Evolutionary conservation across 2,888 invertebrate genomes (phyloP).

Genomic region (Drosophila algonquin): DNA sequence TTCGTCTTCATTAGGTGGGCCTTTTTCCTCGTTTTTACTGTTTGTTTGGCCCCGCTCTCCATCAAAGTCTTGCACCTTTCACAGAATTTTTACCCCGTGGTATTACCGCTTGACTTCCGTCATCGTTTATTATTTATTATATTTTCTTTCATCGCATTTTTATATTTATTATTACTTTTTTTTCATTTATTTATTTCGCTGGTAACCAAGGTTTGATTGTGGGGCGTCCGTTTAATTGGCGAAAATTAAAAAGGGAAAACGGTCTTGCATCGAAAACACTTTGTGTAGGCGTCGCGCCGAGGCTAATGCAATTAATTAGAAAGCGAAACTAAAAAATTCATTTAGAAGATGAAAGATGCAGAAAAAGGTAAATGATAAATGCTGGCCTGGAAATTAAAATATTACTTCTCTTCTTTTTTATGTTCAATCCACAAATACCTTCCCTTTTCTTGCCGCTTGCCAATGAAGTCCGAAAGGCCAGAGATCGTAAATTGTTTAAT

Average conservation of each 20-base stretch:
- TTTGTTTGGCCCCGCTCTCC: slow-evolving; percentile 33
- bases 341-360: slow-evolving; percentile 43
- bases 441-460: slow-evolving; percentile 18
- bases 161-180: slow-evolving; percentile 23
- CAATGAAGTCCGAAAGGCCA: slow-evolving; percentile 40
- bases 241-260: slow-evolving; percentile 79
- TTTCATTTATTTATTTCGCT: slow-evolving; percentile 18
- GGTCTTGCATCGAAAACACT: slow-evolving; percentile 45
- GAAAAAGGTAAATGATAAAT: slow-evolving; percentile 43
- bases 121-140: slow-evolving; percentile 37
- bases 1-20: slow-evolving; percentile 71
- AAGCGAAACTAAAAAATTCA: slow-evolving; percentile 68
- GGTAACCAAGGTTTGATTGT: slow-evolving; percentile 42
- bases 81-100: slow-evolving; percentile 59
- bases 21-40: slow-evolving; percentile 23
- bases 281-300: slow-evolving; percentile 68
- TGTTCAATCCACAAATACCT: slow-evolving; percentile 26
- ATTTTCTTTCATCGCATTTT: slow-evolving; percentile 42
- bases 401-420: slow-evolving; percentile 10
- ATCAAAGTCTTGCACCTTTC: slow-evolving; percentile 72
- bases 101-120: slow-evolving; percentile 63
- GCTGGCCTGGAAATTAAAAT: slow-evolving; percentile 22
- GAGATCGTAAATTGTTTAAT: slow-evolving; percentile 35
- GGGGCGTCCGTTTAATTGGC: slow-evolving; percentile 69
- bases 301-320: slow-evolving; percentile 73